These are phyloP conservation scores for Brachypalpus laphriformis DNA, from an alignment of 2,888 invertebrate species.

Conservation along the genomic window DNA sequence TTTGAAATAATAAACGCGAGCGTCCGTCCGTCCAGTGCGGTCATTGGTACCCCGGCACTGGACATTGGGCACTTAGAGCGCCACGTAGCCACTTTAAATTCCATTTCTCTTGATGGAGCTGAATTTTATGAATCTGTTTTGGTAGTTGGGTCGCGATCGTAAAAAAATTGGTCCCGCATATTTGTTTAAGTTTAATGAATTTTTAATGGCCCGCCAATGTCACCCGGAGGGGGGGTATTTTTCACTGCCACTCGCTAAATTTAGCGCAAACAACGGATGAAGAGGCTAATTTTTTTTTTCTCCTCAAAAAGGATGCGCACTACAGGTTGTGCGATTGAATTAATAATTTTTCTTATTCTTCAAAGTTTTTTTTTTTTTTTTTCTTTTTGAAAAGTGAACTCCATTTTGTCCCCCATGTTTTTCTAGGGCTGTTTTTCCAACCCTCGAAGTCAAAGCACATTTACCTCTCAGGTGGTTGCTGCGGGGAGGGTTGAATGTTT, in stretches of 20 bases:
- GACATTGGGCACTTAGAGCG: conserved; percentile 67
- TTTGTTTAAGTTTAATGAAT: conserved; percentile 67
- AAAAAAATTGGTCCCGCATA: conserved; percentile 55
- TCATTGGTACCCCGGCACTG: conserved; percentile 44
- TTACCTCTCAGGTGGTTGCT: conserved; percentile 52
- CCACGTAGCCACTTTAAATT: conserved; percentile 68
- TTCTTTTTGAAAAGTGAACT: background rate
- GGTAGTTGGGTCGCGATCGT: conserved; percentile 32
- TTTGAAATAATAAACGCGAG: conserved; percentile 65
- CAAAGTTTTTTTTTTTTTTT: conserved; percentile 15
- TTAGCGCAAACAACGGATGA: conserved; percentile 55
- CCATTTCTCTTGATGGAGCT: conserved; percentile 52
- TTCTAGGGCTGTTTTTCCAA: conserved; percentile 25
- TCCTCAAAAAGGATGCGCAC: conserved; percentile 49
- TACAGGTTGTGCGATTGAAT: conserved; percentile 70
- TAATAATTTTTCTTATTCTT: conserved; percentile 63
- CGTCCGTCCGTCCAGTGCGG: conserved; percentile 35
- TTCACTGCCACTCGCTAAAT: conserved; percentile 55
- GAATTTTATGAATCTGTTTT: conserved; percentile 61
- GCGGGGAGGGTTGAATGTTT: conserved; percentile 59
- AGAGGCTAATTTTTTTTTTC: conserved; percentile 38
- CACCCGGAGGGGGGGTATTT: background rate
- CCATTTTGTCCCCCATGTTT: conserved; percentile 19
- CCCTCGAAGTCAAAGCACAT: conserved; percentile 64
- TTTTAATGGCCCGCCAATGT: conserved; percentile 57